A percentile compares a stretch with the other conserved stretches of the same genome.
Evolutionary conservation across 2,888 invertebrate genomes (phyloP).

Genomic region (Tipula vernalis): DNA sequence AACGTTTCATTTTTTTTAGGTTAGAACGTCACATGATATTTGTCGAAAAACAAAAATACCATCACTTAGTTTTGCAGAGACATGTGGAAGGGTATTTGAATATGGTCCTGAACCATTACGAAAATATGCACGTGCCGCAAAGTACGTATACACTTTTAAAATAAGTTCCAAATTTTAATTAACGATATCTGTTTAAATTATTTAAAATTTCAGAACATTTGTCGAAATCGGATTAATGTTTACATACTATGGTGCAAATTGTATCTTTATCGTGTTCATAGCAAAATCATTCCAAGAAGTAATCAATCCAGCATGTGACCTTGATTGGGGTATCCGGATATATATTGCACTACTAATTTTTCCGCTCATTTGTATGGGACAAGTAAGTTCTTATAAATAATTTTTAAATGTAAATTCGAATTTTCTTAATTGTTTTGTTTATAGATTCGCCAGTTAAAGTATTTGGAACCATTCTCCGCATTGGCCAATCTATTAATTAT

Average conservation of each 20-base stretch:
- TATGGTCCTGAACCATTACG: slow-evolving; percentile 54
- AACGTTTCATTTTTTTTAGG: slow-evolving; percentile 36
- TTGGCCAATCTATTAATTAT: slow-evolving; percentile 74
- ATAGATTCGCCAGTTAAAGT: slow-evolving; percentile 65
- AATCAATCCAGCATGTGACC: slow-evolving; percentile 31
- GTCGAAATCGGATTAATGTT: slow-evolving; percentile 54
- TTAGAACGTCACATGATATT: slow-evolving; percentile 62
- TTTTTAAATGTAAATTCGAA: background rate
- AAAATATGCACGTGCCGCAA: slow-evolving; percentile 50
- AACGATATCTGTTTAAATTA: background rate
- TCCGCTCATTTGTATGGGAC: slow-evolving; percentile 51
- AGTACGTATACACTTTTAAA: slow-evolving; percentile 39
- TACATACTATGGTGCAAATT: slow-evolving; percentile 56
- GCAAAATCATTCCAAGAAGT: slow-evolving; percentile 41
- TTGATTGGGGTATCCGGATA: slow-evolving; percentile 41
- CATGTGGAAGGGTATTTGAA: slow-evolving; percentile 69
- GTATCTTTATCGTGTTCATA: slow-evolving; percentile 68
- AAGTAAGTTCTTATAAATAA: slow-evolving; percentile 16
- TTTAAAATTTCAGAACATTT: slow-evolving; percentile 43
- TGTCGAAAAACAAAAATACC: slow-evolving; percentile 57
- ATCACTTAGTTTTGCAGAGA: slow-evolving; percentile 69
- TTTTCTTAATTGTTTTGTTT: background rate
- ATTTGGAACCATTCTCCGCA: slow-evolving; percentile 79
- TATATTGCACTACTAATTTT: slow-evolving; percentile 56
- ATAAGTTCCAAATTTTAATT: background rate